Evolutionary conservation across 2,113 vertebrate species (phyloP).

Genomic region (Bubo bubo): DNA sequence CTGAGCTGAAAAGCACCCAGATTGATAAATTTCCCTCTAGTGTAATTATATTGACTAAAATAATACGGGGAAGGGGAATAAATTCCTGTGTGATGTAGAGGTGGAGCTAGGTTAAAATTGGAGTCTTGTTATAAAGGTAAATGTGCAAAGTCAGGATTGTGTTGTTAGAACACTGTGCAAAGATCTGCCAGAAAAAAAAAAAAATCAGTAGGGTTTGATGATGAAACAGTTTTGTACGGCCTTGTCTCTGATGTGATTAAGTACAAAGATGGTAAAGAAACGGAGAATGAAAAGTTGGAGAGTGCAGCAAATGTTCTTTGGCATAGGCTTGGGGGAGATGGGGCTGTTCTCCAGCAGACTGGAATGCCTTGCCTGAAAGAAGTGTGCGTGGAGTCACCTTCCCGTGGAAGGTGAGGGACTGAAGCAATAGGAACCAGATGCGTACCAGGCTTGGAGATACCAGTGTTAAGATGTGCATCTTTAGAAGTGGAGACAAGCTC

Average conservation of each 20-base stretch:
- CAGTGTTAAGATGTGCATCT: neutral
- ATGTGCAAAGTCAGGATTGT: neutral
- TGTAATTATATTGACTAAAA: neutral
- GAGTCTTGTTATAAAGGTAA: neutral
- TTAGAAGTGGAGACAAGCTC: neutral
- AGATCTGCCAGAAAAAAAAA: neutral
- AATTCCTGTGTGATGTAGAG: neutral
- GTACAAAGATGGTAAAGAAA: neutral
- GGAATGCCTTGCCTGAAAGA: neutral
- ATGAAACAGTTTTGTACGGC: neutral
- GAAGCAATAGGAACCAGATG: neutral
- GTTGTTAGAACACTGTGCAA: neutral
- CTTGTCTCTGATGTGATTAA: neutral
- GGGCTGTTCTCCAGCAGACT: neutral
- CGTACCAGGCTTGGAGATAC: neutral
- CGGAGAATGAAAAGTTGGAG: neutral
- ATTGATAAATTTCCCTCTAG: neutral
- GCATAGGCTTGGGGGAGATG: neutral
- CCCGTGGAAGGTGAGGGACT: neutral
- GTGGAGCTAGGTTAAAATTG: neutral
- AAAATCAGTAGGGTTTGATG: neutral
- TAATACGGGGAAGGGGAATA: neutral
- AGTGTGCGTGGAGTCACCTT: neutral
- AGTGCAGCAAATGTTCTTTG: neutral
- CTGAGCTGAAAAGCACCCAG: neutral